Evolutionary conservation across 92 coral and sea anemone species (phyloP), one percentile per base, ranked within the genome.

Genomic region (Actinernus sp.): DNA sequence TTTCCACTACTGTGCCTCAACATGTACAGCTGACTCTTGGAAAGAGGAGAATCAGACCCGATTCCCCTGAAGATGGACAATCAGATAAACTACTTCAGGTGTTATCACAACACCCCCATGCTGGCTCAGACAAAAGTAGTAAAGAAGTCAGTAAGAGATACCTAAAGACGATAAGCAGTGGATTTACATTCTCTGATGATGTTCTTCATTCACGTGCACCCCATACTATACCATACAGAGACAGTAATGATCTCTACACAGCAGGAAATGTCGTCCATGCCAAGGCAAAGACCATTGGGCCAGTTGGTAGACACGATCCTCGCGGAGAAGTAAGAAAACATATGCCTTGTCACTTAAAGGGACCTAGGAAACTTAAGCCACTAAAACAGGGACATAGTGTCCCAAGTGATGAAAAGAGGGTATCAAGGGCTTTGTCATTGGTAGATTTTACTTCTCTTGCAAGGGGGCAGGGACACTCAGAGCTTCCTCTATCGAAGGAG

Each of bases 141-240:
- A 55, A 74, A 27, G 46, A 57, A 47, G 61, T 90, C 26, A 85
- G 92, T 47, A 74, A 71, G 52, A 54, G 66, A 20, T 76, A 84
- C 57, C 63, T 87, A 58, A 79, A 87, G 52, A 83, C 83, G 78
- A 63, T 94, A 16, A 80, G 97, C 32, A 26, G 41, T 54, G 93
- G 93, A 14, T 49, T 94, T 9, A 70, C 60, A 10, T 94, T 94
- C 66, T 55, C 89, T 47, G 86, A 87, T 3, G 96, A 87, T 63
- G 98, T 94, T 8, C 63, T 91, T 27, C 71, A 71, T 17, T 85
- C 85, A 9, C 93, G 93, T 74, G 96, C 97, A 23, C 89, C 98
- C 8, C 93, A 86, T 59, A 73, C 84, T 2, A 46, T 84, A 21
- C 92, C 96, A 11, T 95, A 91, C 46, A 67, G 81, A 22, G 95